Conservation (phyloP, 2,797 vertebrate genomes). For the Sebastes steindachneri region DNA sequence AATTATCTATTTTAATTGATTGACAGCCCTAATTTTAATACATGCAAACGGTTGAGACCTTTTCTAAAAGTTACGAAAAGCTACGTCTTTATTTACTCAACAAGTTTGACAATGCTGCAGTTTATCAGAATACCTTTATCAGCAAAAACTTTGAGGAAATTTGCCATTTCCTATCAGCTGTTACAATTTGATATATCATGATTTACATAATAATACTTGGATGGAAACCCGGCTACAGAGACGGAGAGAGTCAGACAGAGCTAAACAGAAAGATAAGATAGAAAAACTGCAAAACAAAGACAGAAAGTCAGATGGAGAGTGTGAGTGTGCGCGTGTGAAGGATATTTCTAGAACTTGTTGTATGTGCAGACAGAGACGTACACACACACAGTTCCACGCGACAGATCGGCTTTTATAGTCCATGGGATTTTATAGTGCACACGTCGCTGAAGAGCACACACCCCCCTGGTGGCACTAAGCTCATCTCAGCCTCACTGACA, state of each 20-base stretch:
- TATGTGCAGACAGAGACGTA: constrained; percentile 48
- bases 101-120: background rate
- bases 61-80: background rate
- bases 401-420: constrained; percentile 67
- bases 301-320: constrained; percentile 33
- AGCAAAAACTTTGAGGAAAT: background rate
- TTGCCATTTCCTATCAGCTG: constrained; percentile 29
- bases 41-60: background rate
- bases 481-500: constrained; percentile 72
- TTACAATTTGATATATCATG: constrained; percentile 26
- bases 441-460: constrained; percentile 55
- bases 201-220: constrained; percentile 48
- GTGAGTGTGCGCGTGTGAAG: background rate
- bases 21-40: background rate
- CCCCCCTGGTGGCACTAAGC: constrained; percentile 73
- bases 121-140: constrained; percentile 6
- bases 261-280: constrained; percentile 20
- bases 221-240: constrained; percentile 1
- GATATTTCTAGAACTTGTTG: constrained; percentile 41
- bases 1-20: no score
- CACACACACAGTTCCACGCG: constrained; percentile 43
- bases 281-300: constrained; percentile 29
- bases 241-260: constrained; percentile 25
- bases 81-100: background rate
- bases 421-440: constrained; percentile 64